phyloP scores from a whole-genome alignment of 1,140 invertebrate genomes.

The Bemisia tabaci region DNA sequence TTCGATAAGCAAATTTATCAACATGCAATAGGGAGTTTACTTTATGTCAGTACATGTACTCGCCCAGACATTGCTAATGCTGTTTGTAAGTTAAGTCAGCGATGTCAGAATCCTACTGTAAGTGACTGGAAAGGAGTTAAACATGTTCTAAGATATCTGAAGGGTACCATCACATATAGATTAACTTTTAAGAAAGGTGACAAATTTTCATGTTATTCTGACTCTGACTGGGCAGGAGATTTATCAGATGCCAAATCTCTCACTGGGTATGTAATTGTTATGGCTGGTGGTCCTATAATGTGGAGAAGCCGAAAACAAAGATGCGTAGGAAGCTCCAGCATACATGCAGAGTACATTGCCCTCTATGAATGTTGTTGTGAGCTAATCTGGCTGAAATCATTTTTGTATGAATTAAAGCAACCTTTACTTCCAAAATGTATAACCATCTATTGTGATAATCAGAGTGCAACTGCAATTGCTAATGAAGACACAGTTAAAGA shows the following conservation, averaged over 20 bases:
- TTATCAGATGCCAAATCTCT: constrained; percentile 29
- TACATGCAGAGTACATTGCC: constrained; percentile 22
- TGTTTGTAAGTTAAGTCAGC: constrained; percentile 5
- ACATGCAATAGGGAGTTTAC: not conserved
- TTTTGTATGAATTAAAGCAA: not conserved
- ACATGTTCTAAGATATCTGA: constrained; percentile 3
- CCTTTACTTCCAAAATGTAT: no score
- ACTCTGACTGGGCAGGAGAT: constrained; percentile 31
- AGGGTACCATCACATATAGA: not conserved
- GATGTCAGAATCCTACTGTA: not conserved
- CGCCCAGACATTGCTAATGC: constrained; percentile 5
- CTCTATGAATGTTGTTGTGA: constrained; percentile 19
- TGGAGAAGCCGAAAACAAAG: no score
- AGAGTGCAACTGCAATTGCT: not conserved
- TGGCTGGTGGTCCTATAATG: constrained; percentile 23
- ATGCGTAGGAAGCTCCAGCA: constrained; percentile 21
- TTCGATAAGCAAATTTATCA: not conserved
- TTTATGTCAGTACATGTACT: not conserved
- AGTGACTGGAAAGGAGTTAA: constrained; percentile 1
- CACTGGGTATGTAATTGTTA: constrained; percentile 26
- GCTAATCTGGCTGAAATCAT: constrained; percentile 7
- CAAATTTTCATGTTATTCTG: constrained; percentile 22
- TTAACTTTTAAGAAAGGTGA: not conserved
- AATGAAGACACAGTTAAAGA: constrained; percentile 2
- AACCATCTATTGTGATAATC: constrained; percentile 1